Percentiles rank a stretch among this genome's conserved stretches.
Evolutionary conservation across 2,797 vertebrate genomes (phyloP).

Genomic region (Sebastes trivittatus): DNA sequence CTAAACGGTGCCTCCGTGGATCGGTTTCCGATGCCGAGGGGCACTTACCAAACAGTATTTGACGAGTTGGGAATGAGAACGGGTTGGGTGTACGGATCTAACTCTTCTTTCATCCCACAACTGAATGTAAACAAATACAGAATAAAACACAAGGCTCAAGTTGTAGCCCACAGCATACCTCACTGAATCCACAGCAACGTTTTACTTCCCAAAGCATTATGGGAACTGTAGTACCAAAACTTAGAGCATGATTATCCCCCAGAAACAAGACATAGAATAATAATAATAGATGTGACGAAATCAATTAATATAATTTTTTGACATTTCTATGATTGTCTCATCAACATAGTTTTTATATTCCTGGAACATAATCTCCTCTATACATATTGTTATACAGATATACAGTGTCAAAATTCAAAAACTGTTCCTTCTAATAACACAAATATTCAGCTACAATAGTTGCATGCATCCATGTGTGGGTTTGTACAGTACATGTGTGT

Average conservation of each 20-base stretch:
- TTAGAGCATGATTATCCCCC: background rate
- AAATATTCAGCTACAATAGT: background rate
- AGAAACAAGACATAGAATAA: background rate
- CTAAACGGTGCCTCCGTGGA: too few relatives aligned
- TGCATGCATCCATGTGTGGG: background rate
- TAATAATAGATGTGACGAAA: background rate
- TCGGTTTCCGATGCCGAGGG: too few relatives aligned
- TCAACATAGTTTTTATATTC: background rate
- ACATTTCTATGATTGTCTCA: background rate
- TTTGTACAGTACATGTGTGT: background rate
- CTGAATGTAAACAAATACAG: too few relatives aligned
- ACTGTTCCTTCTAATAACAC: background rate
- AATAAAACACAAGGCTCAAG: too few relatives aligned
- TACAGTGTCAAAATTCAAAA: background rate
- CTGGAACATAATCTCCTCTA: background rate
- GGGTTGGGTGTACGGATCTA: background rate
- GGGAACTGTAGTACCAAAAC: background rate
- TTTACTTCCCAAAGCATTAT: background rate
- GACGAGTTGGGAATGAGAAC: too few relatives aligned
- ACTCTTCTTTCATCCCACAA: too few relatives aligned
- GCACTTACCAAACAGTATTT: too few relatives aligned
- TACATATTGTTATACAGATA: background rate
- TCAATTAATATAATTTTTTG: background rate
- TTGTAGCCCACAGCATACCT: background rate
- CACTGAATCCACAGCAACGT: background rate